Conservation (phyloP, 2,797 vertebrate species). For the Leptatherina wallacei region DNA sequence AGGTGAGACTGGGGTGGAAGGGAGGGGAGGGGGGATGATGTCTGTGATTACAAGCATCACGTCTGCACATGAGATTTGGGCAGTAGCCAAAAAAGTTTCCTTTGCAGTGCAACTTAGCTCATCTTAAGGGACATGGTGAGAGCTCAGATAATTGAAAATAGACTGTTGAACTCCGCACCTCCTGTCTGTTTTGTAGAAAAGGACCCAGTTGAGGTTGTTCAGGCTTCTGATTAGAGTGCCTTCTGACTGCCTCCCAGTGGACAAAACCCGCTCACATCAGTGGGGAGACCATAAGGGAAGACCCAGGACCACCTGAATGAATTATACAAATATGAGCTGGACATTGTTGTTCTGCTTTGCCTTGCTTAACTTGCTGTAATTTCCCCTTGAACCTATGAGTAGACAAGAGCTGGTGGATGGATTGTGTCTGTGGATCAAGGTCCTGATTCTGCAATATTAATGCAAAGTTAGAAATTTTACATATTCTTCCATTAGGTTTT, state of each 20-base stretch:
- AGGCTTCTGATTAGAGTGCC: conserved; percentile 10
- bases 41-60: conserved; percentile 39
- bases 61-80: conserved; percentile 40
- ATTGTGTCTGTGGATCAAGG: background rate
- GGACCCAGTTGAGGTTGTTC: conserved; percentile 18
- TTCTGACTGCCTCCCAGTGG: conserved; percentile 8
- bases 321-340: background rate
- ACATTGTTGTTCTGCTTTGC: background rate
- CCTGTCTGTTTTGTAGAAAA: conserved; percentile 30
- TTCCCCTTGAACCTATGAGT: background rate
- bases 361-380: background rate
- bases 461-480: background rate
- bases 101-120: conserved; percentile 26
- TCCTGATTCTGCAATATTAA: background rate
- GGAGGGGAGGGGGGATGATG: background rate
- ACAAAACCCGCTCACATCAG: conserved; percentile 22
- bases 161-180: background rate
- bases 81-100: conserved; percentile 36
- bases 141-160: conserved; percentile 46
- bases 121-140: conserved; percentile 35
- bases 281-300: background rate
- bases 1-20: conserved; percentile 25
- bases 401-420: background rate
- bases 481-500: background rate
- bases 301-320: conserved; percentile 4